Percentiles rank a stretch among this genome's conserved stretches.
Evolutionary conservation across 1,140 invertebrate genomes (phyloP).

Genomic region (Octopus sinensis): DNA sequence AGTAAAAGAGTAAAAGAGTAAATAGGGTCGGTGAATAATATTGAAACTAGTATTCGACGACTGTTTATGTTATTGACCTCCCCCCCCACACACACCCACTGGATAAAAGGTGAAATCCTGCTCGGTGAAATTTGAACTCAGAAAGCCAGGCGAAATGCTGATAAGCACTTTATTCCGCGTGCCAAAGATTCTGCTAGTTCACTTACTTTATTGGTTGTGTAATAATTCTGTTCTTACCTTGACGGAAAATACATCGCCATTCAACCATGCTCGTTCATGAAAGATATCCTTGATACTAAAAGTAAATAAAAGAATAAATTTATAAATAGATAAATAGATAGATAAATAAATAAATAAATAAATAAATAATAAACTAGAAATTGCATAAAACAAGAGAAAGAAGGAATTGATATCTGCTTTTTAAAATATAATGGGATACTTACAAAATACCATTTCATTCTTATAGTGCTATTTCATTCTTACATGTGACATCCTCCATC

Average conservation of each 20-base stretch:
- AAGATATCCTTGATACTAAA: constrained; percentile 85
- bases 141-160: background rate
- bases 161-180: background rate
- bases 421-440: too few relatives aligned
- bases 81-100: background rate
- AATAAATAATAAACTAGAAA: background rate
- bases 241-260: constrained; percentile 77
- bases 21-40: too few relatives aligned
- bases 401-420: too few relatives aligned
- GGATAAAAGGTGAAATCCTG: background rate
- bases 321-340: background rate
- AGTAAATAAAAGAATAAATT: background rate
- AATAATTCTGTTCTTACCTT: constrained; percentile 36
- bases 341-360: background rate
- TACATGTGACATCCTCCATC: too few relatives aligned
- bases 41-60: too few relatives aligned
- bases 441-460: too few relatives aligned
- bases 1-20: too few relatives aligned
- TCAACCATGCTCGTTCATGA: constrained; percentile 89
- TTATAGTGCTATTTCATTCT: too few relatives aligned
- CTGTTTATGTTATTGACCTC: background rate
- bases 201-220: background rate
- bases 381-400: too few relatives aligned
- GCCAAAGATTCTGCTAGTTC: background rate
- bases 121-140: background rate